A percentile compares a stretch with the other conserved stretches of the same genome.
These are phyloP conservation scores for Acronicta aceris DNA, from an alignment of 2,888 invertebrate genomes.

Conservation along the genomic window DNA sequence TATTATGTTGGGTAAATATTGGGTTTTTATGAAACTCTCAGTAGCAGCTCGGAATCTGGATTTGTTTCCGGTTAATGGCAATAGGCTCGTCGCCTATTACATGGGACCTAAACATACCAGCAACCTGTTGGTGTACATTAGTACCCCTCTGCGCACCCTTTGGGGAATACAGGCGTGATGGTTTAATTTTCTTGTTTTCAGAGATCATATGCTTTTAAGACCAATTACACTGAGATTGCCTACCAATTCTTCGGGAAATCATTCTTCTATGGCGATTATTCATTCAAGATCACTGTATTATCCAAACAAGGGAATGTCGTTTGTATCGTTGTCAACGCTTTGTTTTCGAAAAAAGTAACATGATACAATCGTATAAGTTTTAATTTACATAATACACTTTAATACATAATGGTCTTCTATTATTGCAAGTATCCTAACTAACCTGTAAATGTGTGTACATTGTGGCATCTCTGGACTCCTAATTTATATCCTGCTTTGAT, in stretches of 20 bases:
- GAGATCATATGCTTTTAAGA: slow-evolving; percentile 19
- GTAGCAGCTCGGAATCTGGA: too few species aligned
- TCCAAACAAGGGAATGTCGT: slow-evolving; percentile 47
- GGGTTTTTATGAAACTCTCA: not conserved
- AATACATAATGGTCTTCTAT: not conserved
- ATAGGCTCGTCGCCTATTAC: too few species aligned
- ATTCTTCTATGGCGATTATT: slow-evolving; percentile 51
- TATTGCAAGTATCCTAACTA: not conserved
- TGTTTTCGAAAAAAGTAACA: slow-evolving; percentile 31
- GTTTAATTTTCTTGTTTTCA: slow-evolving; percentile 22
- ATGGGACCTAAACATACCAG: too few species aligned
- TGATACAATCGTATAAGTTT: too few species aligned
- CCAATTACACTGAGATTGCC: slow-evolving; percentile 26
- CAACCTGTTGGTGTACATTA: too few species aligned
- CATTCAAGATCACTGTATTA: slow-evolving; percentile 27
- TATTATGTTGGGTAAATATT: too few species aligned
- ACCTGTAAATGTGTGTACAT: too few species aligned
- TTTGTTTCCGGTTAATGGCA: too few species aligned
- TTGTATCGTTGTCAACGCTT: slow-evolving; percentile 19
- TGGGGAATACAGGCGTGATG: not conserved
- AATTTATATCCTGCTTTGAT: too few species aligned
- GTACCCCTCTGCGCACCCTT: too few species aligned
- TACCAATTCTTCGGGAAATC: slow-evolving; percentile 35
- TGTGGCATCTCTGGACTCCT: too few species aligned
- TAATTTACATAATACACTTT: too few species aligned